Percentiles rank a stretch among this genome's conserved stretches.
Evolutionary conservation across 2,888 invertebrate genomes (phyloP).

Genomic region (Anaspis maculata): DNA sequence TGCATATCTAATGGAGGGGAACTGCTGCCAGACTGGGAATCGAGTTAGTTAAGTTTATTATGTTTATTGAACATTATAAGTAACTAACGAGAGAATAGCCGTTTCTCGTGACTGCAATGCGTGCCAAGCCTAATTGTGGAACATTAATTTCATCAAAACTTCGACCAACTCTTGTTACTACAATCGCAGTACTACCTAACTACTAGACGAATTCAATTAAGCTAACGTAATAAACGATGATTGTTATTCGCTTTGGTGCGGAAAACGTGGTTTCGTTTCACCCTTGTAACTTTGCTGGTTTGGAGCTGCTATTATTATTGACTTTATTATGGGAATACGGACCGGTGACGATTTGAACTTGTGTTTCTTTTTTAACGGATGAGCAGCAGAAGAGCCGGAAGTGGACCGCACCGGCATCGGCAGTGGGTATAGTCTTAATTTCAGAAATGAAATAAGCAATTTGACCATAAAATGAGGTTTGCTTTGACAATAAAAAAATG

Average conservation of each 20-base stretch:
- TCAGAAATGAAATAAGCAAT: not conserved
- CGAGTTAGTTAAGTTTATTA: slow-evolving; percentile 15
- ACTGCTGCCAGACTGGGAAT: no score
- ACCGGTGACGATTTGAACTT: no score
- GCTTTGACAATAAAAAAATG: no score
- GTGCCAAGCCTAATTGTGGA: slow-evolving; percentile 20
- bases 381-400: no score
- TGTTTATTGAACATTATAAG: slow-evolving; percentile 11
- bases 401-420: no score
- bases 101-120: slow-evolving; percentile 21
- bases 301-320: no score
- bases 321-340: no score
- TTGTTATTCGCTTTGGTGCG: slow-evolving; percentile 6
- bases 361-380: no score
- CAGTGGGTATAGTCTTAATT: no score
- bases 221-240: slow-evolving; percentile 9
- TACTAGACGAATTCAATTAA: slow-evolving; percentile 14
- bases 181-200: not conserved
- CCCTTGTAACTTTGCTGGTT: no score
- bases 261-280: no score
- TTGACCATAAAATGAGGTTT: slow-evolving; percentile 2
- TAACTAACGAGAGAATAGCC: slow-evolving; percentile 13
- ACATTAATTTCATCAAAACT: slow-evolving; percentile 20
- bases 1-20: slow-evolving; percentile 12
- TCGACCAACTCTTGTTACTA: slow-evolving; percentile 12